Percentiles rank a stretch among this genome's conserved stretches.
These are phyloP conservation scores for Halocaridina rubra DNA, from an alignment of 2,888 invertebrate species.

Conservation along the genomic window DNA sequence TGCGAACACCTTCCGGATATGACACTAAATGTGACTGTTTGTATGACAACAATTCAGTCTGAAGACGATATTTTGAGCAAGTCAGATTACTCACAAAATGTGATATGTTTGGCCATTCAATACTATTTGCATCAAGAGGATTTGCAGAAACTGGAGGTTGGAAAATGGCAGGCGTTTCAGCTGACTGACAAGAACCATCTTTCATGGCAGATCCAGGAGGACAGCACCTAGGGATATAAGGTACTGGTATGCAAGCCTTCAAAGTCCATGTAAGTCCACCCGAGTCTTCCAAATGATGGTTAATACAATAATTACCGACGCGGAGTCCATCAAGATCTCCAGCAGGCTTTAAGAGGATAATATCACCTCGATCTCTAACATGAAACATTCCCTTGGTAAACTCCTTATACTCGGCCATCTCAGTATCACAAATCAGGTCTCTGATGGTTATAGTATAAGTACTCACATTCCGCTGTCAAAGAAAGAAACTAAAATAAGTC, in stretches of 20 bases:
- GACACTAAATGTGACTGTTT: neutral
- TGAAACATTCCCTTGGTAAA: slow-evolving; percentile 7
- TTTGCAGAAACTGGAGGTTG: slow-evolving; percentile 19
- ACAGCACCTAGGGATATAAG: slow-evolving; percentile 31
- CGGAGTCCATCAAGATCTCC: slow-evolving; percentile 16
- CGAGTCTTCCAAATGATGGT: neutral
- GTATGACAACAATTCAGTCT: neutral
- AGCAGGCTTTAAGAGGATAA: neutral
- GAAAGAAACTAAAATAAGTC: neutral
- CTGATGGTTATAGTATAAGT: neutral
- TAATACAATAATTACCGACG: slow-evolving; percentile 19
- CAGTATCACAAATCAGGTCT: slow-evolving; percentile 2
- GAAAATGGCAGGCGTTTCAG: neutral
- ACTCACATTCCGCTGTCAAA: neutral
- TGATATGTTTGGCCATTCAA: slow-evolving; percentile 13
- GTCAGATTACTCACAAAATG: neutral
- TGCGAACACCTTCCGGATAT: neutral
- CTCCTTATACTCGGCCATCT: neutral
- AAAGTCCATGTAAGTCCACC: neutral
- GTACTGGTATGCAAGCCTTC: slow-evolving; percentile 31
- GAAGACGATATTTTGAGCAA: slow-evolving; percentile 4
- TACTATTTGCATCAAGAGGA: neutral
- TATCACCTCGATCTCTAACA: slow-evolving; percentile 26
- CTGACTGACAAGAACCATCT: neutral
- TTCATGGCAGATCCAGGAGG: slow-evolving; percentile 20